Evolutionary conservation across 2,797 vertebrate genomes (phyloP), one percentile per base, ranked within the genome.

Genomic region (Enteromius afrohamiltoni): DNA sequence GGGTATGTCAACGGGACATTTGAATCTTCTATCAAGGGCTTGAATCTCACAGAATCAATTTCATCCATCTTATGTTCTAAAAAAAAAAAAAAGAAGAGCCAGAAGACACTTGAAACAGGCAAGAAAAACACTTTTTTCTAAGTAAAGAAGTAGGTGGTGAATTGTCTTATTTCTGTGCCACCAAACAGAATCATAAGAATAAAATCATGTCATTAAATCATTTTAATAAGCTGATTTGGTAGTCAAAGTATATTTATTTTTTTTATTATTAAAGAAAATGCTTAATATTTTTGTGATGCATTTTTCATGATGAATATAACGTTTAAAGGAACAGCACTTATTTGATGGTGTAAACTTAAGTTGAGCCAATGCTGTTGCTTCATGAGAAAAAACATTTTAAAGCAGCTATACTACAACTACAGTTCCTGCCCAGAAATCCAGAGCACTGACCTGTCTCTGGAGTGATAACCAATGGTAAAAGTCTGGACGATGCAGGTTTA

Each of bases 51-150:
- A 40, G 70, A 88, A 14, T 99, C 97, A 0, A 88, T 40, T 85
- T 99, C 97, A 81, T 98, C 97, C 98, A 99, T 99, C 89, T 94
- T 95, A 91, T 10, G 31, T 29, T 83, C 82, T 83, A 34, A 75
- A 70, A 77, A 77, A 40, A 77, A 40, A 76, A 2, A 29, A 73
- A 29, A 62, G 62, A 6, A 60, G 0, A 42, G 2, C 23, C 37
- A 58, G 51, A 70, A 51, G 21, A 69, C 49, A 42, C 31, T 71
- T 31, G 31, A 42, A 40, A 68, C 13, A 0, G 2, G 34, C 19
- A 23, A n/a, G 8, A 74, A 11, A 71, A 51, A 42, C 6, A 42
- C 6, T 5, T 6, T 45, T 26, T 14, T 55, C 7, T 19, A 13
- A 34, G 6, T 4, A 34, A 6, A 34, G 6, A 7, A 6, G 37